Conservation (phyloP, 2,113 vertebrate species). For the Thomomys bottae region DNA sequence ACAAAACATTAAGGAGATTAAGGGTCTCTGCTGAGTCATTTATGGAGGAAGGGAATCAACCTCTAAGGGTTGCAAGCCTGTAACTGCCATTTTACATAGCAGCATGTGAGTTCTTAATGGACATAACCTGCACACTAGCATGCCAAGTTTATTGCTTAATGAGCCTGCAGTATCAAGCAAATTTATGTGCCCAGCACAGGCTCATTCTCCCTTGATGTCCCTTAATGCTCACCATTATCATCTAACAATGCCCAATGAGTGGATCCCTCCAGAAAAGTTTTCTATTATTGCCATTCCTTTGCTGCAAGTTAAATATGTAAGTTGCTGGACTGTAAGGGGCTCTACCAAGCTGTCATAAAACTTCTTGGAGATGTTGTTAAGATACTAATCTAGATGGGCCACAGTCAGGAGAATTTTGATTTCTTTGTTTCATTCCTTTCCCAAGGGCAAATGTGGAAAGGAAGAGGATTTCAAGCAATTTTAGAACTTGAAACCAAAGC, state of each 20-base stretch:
- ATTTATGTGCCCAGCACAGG: constrained; percentile 15
- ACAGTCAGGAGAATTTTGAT: background rate
- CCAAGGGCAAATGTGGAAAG: background rate
- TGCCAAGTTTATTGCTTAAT: constrained; percentile 55
- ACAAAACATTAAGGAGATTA: background rate
- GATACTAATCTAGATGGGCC: background rate
- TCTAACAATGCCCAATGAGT: background rate
- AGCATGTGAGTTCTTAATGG: constrained; percentile 1
- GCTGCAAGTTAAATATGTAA: background rate
- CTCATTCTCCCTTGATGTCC: constrained; percentile 5
- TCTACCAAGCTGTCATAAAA: background rate
- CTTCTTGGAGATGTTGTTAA: background rate
- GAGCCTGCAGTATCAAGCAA: constrained; percentile 11
- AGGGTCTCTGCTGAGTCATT: constrained; percentile 12
- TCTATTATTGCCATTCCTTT: background rate
- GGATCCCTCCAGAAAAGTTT: background rate
- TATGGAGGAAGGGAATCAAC: background rate
- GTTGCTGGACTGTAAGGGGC: background rate
- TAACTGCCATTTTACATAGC: constrained; percentile 33
- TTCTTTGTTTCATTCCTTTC: background rate
- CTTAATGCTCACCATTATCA: background rate
- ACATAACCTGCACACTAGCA: constrained; percentile 8
- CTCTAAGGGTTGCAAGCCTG: constrained; percentile 1
- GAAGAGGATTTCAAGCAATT: background rate
- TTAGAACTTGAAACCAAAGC: background rate